Evolutionary conservation across 2,888 invertebrate species (phyloP), one percentile per base, ranked within the genome.

Genomic region (Boloria selene): DNA sequence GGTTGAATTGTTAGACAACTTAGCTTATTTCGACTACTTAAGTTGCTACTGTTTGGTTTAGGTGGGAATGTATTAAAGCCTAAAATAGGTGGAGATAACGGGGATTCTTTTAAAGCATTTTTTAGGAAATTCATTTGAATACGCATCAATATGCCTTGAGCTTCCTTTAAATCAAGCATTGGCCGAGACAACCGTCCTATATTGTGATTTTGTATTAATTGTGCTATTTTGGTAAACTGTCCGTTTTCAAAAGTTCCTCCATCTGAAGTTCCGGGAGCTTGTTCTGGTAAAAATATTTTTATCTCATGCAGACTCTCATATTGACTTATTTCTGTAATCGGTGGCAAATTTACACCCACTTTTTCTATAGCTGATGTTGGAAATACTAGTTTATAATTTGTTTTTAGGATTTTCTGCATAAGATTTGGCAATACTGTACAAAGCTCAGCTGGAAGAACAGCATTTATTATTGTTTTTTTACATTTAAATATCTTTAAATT

Each of bases 401-500:
- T 68, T 51, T 83, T 73, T 22, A 79, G 67, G 61, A 86, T 74
- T n/a, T 75, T 77, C 31, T 70, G 72, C 70, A 90, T 79, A 70
- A 90, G 77, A 72, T 77, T 82, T 13, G 91, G 91, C 59, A 91
- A 68, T 66, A 90, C 79, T 65, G 79, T 85, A 64, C 91, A 91
- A 61, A 91, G 74, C 68, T 90, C 87, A 16, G 89, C 90, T 7
- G 91, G 91, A 55, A 91, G 76, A 67, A 82, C 77, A 13, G 86
- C 81, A 72, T 90, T 90, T 2, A 84, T 54, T 53, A 91, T 82
- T 17, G 80, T 79, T 16, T 80, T 84, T 72, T 86, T 82, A 72
- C 83, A 87, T 78, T 90, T 89, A 56, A 83, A 86, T 64, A 85
- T 71, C 67, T 79, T 84, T 0, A 82, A 80, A 70, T 76, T 81